Base-by-base conservation (phyloP, 2,797 vertebrate genomes). In the Phalloptychus januarius region DNA sequence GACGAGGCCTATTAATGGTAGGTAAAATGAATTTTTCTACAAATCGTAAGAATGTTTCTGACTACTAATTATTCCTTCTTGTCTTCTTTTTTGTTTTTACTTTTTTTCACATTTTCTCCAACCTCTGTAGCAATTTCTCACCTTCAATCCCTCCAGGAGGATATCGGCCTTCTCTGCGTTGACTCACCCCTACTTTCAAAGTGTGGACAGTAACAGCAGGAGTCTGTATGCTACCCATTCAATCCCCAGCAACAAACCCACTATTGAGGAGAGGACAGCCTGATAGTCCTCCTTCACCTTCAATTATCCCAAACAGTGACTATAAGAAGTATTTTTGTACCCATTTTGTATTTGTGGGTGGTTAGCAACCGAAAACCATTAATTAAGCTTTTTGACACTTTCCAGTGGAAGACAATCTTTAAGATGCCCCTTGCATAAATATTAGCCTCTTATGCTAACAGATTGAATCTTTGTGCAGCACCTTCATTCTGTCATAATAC, bases 161-260 rank as follows among this genome's bases (percentile, higher is more conserved):
- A 97, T 98, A 96, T 98, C 98, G 0, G 98, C 98, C 31, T 98
- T 97, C 38, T 92, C 95, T 78, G 98, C 98, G n/a, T 95, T 99
- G 85, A 97, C 95, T 92, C 98, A 99, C 86, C 95, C 97, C 0
- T 99, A 99, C 93, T 99, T 99, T 94, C 97, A 96, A 61, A 97
- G 96, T 38, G 94, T 98, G 93, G 97, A 98, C 95, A 97, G 97
- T 89, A 94, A 92, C 95, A 98, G 96, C 93, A 96, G 97, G 88
- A 98, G 92, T 83, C 89, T 95, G 91, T 97, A 97, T 78, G 95
- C 95, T 20, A 91, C 93, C 46, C 95, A 95, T 75, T 97, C 96
- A 58, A 95, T 97, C 83, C 94, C 97, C 67, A 95, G 95, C 93
- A 97, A 95, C 96, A 97, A 97, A 92, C 96, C 96, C 87, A 92